A percentile compares a stretch with the other conserved stretches of the same genome.
phyloP scores from a whole-genome alignment of 2,113 vertebrate genomes.

The Lonchura striata region DNA sequence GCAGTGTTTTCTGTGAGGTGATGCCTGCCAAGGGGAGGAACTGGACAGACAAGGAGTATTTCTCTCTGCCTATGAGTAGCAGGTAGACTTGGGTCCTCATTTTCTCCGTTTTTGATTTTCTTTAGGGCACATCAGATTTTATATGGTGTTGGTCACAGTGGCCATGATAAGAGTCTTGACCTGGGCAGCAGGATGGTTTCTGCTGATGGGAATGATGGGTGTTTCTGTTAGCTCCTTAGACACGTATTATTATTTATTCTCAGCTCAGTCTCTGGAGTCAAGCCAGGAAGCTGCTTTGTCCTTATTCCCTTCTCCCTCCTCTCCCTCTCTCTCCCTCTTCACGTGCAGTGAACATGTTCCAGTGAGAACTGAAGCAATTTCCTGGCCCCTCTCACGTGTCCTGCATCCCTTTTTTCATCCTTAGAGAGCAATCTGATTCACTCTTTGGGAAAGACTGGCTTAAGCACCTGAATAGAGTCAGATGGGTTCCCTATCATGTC shows the following conservation, averaged over 20 bases:
- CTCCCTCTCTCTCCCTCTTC: background rate
- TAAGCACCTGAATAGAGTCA: background rate
- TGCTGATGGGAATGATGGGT: background rate
- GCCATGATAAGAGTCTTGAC: background rate
- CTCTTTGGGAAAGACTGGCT: background rate
- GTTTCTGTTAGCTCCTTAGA: background rate
- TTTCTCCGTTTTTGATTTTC: background rate
- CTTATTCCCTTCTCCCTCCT: background rate
- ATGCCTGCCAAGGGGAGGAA: background rate
- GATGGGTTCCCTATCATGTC: background rate
- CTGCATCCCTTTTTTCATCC: background rate
- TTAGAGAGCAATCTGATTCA: background rate
- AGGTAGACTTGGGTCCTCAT: background rate
- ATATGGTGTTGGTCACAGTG: background rate
- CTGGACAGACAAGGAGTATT: background rate
- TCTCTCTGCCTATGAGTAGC: background rate
- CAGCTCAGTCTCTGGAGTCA: background rate
- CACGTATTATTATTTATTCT: background rate
- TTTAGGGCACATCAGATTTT: background rate
- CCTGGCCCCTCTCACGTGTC: background rate
- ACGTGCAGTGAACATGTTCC: background rate
- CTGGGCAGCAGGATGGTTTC: background rate
- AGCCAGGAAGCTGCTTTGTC: slow-evolving; percentile 10
- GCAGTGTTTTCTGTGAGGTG: background rate
- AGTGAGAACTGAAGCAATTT: slow-evolving; percentile 7